Base-by-base conservation (phyloP, 2,797 vertebrate species). In the Megaceryle alcyon region DNA sequence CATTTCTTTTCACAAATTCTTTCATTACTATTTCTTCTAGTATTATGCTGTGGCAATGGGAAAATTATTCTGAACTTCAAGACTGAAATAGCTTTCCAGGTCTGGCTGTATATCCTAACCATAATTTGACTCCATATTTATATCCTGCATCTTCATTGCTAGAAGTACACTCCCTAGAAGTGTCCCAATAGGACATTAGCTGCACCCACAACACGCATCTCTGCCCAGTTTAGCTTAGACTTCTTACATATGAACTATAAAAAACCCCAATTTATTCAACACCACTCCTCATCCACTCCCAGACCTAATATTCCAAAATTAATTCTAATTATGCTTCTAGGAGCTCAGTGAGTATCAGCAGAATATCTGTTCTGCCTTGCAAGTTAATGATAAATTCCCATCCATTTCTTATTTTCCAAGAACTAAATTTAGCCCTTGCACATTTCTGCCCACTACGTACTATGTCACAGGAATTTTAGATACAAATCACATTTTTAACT, bases 311-410 rank as follows among this genome's bases (percentile, higher is more conserved):
- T 29, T 85, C 57, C 37, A 72, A 77, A 86, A 89, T 60, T 5
- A 81, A 82, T 91, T 90, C 49, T 73, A 92, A 90, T 66, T 61
- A 73, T 56, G 44, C 77, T 90, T 93, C 51, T 80, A 48, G 64
- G 70, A 90, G 14, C 41, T 64, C 33, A 63, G 48, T 19, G 41
- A 75, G 29, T 61, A 89, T 43, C 65, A 86, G 59, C 1, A 8
- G 49, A 91, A 48, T 71, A 87, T 41, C 33, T 20, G 1, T 46
- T 87, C 61, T 41, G 60, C 14, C 25, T 59, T 73, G 57, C 28
- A 80, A 93, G 60, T 65, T 76, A 81, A 57, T 57, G 43, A 93
- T 56, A 75, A 80, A 69, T 69, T 87, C 54, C 26, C 56, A 93
- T 12, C 18, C 15, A 41, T 28, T 78, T 65, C 23, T n/a, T 69